phyloP scores from a whole-genome alignment of 2,888 invertebrate species.

The Nomada ruficornis region DNA sequence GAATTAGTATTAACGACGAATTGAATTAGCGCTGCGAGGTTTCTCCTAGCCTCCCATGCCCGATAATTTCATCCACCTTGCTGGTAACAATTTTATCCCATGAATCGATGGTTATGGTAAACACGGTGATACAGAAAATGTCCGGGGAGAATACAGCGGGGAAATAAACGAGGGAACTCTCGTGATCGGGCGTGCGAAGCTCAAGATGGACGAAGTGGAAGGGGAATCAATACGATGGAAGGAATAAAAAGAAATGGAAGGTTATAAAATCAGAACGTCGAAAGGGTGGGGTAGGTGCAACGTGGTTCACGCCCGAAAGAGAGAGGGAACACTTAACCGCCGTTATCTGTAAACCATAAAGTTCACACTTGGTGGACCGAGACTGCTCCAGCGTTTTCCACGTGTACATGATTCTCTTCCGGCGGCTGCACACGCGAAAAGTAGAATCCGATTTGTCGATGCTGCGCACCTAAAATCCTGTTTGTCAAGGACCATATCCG shows the following conservation, averaged over 20 bases:
- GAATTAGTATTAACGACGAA: constrained; percentile 2
- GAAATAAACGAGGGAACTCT: neutral
- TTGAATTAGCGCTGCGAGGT: neutral
- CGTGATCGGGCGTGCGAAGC: neutral
- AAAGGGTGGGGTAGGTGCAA: constrained; percentile 21
- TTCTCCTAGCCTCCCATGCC: too few species aligned
- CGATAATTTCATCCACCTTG: too few species aligned
- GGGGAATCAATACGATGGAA: constrained; percentile 38
- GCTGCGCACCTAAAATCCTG: constrained; percentile 33
- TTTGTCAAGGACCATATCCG: constrained; percentile 26
- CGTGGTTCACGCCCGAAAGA: constrained; percentile 33
- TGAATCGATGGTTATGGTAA: neutral
- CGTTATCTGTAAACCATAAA: constrained; percentile 74
- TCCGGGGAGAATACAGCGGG: neutral
- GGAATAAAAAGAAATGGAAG: constrained; percentile 39
- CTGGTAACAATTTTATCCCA: too few species aligned
- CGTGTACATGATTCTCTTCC: constrained; percentile 52
- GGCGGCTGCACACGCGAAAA: constrained; percentile 34
- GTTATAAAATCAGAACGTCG: constrained; percentile 50
- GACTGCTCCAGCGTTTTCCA: constrained; percentile 33
- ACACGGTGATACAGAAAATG: neutral
- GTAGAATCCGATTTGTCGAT: constrained; percentile 50
- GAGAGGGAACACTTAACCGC: constrained; percentile 64
- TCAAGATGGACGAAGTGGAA: neutral
- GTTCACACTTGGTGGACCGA: constrained; percentile 60